Base-by-base conservation (phyloP, 1,140 invertebrate genomes). In the Tetramorium parvispinum region DNA sequence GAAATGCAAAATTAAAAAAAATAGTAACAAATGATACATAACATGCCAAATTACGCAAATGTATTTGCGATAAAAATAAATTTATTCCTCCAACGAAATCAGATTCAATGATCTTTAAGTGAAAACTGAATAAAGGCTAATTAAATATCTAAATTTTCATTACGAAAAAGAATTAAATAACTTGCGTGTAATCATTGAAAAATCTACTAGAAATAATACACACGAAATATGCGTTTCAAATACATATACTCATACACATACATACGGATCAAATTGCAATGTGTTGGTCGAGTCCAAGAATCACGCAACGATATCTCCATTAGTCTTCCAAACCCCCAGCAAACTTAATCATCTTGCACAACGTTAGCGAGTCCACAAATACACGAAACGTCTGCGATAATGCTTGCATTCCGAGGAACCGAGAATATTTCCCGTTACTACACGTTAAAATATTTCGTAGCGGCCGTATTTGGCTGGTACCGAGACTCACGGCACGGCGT, bases 261-360 rank as follows among this genome's bases (percentile, higher is more conserved):
- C 13, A 6, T 27, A 18, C 11, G 27, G 37, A 63, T 63, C 2
- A 37, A 63, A 21, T 43, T 66, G 37, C 18, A 21, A n/a, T n/a
- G 11, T 21, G 8, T 37, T 21, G 7, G 37, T 66, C 63, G 18
- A 21, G 3, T 21, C 37, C 37, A 11, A 66, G 37, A 43, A 21
- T 66, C n/a, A 40, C 61, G 2, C 37, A 37, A 37, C 37, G 37
- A 43, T 43, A 21, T 43, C 32, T 40, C 18, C 63, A 66, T 24
- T 66, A 43, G 37, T 66, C 37, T 66, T 24, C n/a, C n/a, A 66
- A 66, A 66, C 18, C 59, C 59, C n/a, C n/a, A 11, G 63, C 37
- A n/a, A n/a, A 66, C 43, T 66, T 66, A 66, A 66, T 66, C n/a
- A 43, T 40, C n/a, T 66, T 13, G 63, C 63, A 11, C 21, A 11